Evolutionary conservation across 2,888 invertebrate species (phyloP).

Genomic region (Leuctra nigra): DNA sequence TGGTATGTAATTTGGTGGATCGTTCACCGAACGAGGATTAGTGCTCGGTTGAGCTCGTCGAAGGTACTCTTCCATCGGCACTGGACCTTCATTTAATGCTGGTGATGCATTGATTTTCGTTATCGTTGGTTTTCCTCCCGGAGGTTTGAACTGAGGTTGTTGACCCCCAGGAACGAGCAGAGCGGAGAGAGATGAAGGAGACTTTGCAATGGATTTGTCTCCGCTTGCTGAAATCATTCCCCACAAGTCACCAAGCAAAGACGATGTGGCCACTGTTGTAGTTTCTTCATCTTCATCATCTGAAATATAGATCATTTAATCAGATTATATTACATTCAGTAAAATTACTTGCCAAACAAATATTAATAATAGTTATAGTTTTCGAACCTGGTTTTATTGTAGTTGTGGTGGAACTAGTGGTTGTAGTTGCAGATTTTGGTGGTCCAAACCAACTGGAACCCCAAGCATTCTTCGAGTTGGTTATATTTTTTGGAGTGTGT

Average conservation of each 20-base stretch:
- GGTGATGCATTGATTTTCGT: constrained; percentile 51
- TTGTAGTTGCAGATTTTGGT: background rate
- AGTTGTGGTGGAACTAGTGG: no score
- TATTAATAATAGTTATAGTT: no score
- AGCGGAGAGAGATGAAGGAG: constrained; percentile 50
- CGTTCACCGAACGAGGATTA: background rate
- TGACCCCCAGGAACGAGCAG: constrained; percentile 55
- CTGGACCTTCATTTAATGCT: constrained; percentile 28
- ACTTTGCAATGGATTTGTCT: constrained; percentile 34
- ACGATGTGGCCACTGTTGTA: background rate
- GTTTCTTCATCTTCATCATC: background rate
- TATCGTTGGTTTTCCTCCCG: constrained; percentile 50
- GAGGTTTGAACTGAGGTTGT: constrained; percentile 40
- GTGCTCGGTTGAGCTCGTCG: constrained; percentile 30
- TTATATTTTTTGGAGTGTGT: background rate
- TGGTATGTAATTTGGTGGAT: constrained; percentile 26
- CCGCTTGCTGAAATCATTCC: constrained; percentile 32
- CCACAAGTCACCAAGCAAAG: constrained; percentile 19
- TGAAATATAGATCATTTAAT: background rate
- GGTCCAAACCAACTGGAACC: constrained; percentile 3
- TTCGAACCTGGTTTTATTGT: no score
- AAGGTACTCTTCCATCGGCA: constrained; percentile 32
- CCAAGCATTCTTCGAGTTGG: background rate
- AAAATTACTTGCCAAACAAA: no score
- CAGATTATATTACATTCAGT: no score